Evolutionary conservation across 2,888 invertebrate genomes (phyloP).

Genomic region (Piscicola geometra): DNA sequence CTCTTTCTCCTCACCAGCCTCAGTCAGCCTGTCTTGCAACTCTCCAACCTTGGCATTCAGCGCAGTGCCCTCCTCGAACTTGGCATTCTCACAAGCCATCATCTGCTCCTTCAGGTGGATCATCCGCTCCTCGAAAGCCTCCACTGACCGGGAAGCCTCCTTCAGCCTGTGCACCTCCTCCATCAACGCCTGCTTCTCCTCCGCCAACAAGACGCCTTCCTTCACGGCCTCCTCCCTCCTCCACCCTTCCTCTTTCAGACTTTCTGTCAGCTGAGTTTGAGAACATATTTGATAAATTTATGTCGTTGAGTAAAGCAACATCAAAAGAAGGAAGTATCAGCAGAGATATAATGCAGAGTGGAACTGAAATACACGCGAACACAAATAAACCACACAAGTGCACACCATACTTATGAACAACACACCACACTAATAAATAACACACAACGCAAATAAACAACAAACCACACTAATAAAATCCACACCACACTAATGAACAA

Average conservation of each 20-base stretch:
- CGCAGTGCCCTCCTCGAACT: constrained; percentile 6
- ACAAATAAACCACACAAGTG: too few species aligned
- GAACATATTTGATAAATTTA: too few species aligned
- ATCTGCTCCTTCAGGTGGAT: constrained; percentile 18
- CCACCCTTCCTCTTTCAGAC: constrained; percentile 20
- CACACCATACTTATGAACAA: too few species aligned
- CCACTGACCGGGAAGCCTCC: background rate
- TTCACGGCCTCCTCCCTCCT: constrained; percentile 69
- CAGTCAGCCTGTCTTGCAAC: background rate
- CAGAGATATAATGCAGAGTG: too few species aligned
- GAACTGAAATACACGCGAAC: too few species aligned
- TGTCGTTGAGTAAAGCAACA: too few species aligned
- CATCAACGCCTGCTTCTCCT: constrained; percentile 42
- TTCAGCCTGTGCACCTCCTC: background rate
- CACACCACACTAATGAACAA: too few species aligned
- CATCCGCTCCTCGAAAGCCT: constrained; percentile 17
- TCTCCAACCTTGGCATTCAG: background rate
- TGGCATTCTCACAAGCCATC: constrained; percentile 28
- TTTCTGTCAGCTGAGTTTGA: constrained; percentile 27
- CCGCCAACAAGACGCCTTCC: constrained; percentile 67
- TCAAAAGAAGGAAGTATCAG: too few species aligned
- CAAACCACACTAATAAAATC: too few species aligned
- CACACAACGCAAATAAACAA: too few species aligned
- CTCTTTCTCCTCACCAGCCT: constrained; percentile 9
- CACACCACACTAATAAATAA: too few species aligned